phyloP scores from a whole-genome alignment of 2,113 vertebrate genomes.

The Arothron firmamentum region DNA sequence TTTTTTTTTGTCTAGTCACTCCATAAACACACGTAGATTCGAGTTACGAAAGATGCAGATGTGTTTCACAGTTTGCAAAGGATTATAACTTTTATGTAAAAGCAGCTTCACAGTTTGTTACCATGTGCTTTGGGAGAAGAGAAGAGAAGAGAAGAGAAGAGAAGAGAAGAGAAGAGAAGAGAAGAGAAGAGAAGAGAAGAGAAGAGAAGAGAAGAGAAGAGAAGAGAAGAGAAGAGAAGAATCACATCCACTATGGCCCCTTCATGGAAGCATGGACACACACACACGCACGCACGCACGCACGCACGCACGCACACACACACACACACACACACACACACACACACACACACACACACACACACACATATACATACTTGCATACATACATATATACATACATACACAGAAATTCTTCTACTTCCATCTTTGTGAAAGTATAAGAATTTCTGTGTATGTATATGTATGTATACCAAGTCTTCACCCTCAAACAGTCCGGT shows the following conservation, averaged over 20 bases:
- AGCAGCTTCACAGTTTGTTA: background rate
- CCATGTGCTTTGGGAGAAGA: slow-evolving; percentile 31
- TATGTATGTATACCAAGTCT: too few species aligned
- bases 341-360: background rate
- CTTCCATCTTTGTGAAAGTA: too few species aligned
- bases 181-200: too few species aligned
- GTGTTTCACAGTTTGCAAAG: background rate
- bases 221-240: slow-evolving; percentile 30
- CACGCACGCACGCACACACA: background rate
- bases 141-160: too few species aligned
- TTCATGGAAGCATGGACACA: background rate
- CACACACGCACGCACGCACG: too few species aligned
- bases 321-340: background rate
- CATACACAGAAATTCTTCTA: background rate
- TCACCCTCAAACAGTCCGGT: too few species aligned
- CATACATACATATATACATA: background rate
- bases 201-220: too few species aligned
- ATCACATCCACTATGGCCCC: slow-evolving; percentile 9
- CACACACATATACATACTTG: background rate
- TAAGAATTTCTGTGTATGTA: too few species aligned
- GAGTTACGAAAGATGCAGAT: background rate
- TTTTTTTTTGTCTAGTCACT: background rate
- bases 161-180: too few species aligned
- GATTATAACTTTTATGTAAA: slow-evolving; percentile 12
- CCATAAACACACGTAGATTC: slow-evolving; percentile 7